Conservation (phyloP, 2,113 vertebrate genomes). For the Eudyptes chrysolophus region DNA sequence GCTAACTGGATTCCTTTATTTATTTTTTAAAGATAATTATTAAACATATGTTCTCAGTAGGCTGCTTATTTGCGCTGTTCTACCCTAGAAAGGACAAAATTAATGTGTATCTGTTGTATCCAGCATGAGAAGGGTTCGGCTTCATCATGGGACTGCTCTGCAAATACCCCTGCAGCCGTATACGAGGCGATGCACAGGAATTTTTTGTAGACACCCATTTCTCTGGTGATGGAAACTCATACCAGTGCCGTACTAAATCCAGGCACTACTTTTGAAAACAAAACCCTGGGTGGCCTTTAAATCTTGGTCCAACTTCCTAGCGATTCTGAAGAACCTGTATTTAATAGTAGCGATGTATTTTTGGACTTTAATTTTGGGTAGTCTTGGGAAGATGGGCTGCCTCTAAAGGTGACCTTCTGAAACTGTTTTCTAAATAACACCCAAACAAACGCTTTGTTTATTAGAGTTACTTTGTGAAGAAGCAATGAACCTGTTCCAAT, state of each 20-base stretch:
- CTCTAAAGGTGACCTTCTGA: background rate
- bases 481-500: background rate
- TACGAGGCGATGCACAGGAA: rapidly evolving
- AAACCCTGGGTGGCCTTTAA: background rate
- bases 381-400: background rate
- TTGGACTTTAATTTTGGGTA: background rate
- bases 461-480: constrained; percentile 2
- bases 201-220: background rate
- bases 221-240: background rate
- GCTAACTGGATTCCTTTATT: background rate
- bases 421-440: background rate
- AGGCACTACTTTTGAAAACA: background rate
- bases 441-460: background rate
- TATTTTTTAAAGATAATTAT: background rate
- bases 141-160: background rate
- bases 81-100: background rate
- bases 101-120: background rate
- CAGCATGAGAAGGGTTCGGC: background rate
- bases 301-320: background rate
- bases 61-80: background rate
- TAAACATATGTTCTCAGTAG: rapidly evolving
- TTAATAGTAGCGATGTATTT: background rate
- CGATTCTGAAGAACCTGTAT: background rate
- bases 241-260: background rate
- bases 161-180: background rate